Base-by-base conservation (phyloP, 2,888 invertebrate genomes). In the Alloplasta piceator region DNA sequence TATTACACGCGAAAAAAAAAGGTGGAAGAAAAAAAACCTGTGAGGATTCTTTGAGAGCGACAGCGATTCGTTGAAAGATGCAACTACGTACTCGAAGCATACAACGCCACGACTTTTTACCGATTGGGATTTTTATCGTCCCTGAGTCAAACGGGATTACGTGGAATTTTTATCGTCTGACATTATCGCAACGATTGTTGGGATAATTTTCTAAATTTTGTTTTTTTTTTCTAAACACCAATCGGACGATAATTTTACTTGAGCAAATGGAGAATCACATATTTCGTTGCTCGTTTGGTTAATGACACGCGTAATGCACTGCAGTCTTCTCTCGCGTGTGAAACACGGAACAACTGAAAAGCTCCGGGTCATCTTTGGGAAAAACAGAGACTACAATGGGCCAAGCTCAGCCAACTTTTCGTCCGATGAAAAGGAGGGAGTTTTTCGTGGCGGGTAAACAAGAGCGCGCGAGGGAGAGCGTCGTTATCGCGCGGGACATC, bases 51-150 rank as follows among this genome's bases (percentile, higher is more conserved):
- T 56, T 14, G 56, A 26, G 26, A 56, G 73, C 73, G 73, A 73
- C 73, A 73, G 63, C 73, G 55, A 64, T 64, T 50, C 60, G 71
- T n/a, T 12, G 10, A 50, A 58, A 36, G 6, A 43, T 43, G 52
- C 74, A 48, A 79, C 75, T 80, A 64, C 64, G 46, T 73, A 46
- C 46, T 46, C 73, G 64, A 64, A 56, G 43, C 46, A 48, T 12
- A 36, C 26, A 36, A 38, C 9, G 6, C 36, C 14, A 12, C 10
- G 52, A 26, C 43, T 7, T 55, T 71, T 80, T 80, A 75, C 75
- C 79, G 79, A 80, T 80, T 39, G 79, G 48, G 66, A 70, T 58
- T 75, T 71, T 74, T 58, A 74, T 70, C 74, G 70, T 50, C n/a
- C n/a, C n/a, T n/a, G n/a, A n/a, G n/a, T n/a, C 41, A 66, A 56